phyloP scores from a whole-genome alignment of 2,797 vertebrate species.

The Galago senegalensis region DNA sequence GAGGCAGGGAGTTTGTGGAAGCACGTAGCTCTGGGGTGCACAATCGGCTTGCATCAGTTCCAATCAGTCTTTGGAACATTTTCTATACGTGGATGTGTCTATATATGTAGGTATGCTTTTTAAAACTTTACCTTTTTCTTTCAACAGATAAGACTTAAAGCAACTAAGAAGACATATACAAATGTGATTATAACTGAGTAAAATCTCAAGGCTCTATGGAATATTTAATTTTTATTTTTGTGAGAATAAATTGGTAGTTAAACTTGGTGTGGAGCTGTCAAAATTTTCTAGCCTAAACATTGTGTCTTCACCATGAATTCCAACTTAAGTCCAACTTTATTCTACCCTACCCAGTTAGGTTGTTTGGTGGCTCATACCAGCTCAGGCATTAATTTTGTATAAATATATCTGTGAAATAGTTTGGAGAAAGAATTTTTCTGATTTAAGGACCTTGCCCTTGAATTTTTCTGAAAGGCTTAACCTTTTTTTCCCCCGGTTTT shows the following conservation, averaged over 20 bases:
- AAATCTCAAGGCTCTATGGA: neutral
- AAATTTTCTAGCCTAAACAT: neutral
- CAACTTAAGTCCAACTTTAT: conserved; percentile 12
- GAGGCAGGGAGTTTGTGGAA: neutral
- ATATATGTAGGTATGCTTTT: neutral
- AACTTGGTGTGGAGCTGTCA: neutral
- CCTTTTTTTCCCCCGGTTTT: neutral
- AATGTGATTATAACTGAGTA: conserved; percentile 6
- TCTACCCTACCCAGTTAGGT: conserved; percentile 10
- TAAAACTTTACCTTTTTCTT: neutral
- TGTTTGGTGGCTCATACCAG: conserved; percentile 26
- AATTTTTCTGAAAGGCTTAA: conserved; percentile 39
- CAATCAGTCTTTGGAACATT: neutral
- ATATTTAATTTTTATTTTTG: conserved; percentile 28
- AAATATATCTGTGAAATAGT: neutral
- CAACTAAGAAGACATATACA: neutral
- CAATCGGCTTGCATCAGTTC: neutral
- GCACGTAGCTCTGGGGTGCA: neutral
- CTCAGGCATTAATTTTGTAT: conserved; percentile 18
- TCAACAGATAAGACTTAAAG: neutral
- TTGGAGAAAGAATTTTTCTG: conserved; percentile 15
- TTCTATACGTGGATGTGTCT: neutral
- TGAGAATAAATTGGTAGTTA: neutral
- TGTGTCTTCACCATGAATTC: conserved; percentile 2
- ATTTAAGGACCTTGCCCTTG: neutral